These are phyloP conservation scores for Actias luna DNA, from an alignment of 2,888 invertebrate genomes.

Conservation along the genomic window DNA sequence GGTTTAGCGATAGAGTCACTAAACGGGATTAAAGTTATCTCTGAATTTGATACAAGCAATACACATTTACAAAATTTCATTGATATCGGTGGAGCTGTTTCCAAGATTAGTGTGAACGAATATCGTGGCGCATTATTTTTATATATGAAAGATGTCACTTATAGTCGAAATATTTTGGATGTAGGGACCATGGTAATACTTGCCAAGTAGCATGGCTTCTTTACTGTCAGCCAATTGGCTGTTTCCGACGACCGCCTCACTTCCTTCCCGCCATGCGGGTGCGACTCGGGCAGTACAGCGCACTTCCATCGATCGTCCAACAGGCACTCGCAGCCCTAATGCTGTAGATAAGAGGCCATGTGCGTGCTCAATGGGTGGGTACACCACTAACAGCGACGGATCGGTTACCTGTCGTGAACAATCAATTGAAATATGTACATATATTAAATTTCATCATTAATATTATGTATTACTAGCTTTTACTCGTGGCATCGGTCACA, in stretches of 20 bases:
- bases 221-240: constrained; percentile 73
- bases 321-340: constrained; percentile 66
- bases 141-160: not conserved
- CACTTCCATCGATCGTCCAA: constrained; percentile 70
- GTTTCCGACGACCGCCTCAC: constrained; percentile 73
- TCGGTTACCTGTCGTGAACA: constrained; percentile 57
- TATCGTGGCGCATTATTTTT: too few species aligned
- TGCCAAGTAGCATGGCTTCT: constrained; percentile 75
- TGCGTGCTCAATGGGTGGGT: constrained; percentile 65
- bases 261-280: constrained; percentile 73
- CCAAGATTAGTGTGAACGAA: too few species aligned
- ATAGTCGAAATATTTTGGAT: not conserved
- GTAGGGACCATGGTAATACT: constrained; percentile 23
- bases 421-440: not conserved
- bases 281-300: constrained; percentile 71
- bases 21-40: too few species aligned
- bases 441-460: too few species aligned
- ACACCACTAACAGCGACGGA: constrained; percentile 62
- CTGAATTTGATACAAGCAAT: too few species aligned
- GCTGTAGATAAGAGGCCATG: constrained; percentile 71
- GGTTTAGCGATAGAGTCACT: too few species aligned
- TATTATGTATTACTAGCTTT: too few species aligned
- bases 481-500: too few species aligned
- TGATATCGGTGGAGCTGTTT: too few species aligned
- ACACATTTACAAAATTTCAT: too few species aligned